A percentile compares a stretch with the other conserved stretches of the same genome.
These are phyloP conservation scores for Centruroides sculpturatus DNA, from an alignment of 1,140 invertebrate genomes.

Conservation along the genomic window DNA sequence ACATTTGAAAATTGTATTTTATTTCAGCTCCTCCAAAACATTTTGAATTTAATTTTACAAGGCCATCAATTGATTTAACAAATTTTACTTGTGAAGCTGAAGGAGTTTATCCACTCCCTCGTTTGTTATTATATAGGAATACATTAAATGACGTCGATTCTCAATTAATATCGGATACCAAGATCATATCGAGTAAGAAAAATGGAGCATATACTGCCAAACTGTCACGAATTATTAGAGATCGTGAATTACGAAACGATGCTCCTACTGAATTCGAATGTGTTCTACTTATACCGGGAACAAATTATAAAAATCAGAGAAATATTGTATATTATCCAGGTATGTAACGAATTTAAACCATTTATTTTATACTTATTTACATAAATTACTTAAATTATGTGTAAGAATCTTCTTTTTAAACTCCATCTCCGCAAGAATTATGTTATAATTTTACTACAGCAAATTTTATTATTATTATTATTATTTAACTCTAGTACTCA, in stretches of 20 bases:
- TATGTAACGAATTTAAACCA: not conserved
- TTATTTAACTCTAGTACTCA: no score
- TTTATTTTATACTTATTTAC: no score
- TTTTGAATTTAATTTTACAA: constrained; percentile 16
- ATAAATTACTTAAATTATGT: no score
- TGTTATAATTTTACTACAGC: no score
- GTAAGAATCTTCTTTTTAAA: no score
- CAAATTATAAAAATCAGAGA: not conserved
- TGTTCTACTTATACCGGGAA: not conserved
- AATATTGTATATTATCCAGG: not conserved
- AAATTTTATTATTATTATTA: no score
- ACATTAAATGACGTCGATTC: constrained; percentile 1
- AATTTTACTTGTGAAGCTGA: constrained; percentile 18
- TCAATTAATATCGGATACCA: constrained; percentile 2
- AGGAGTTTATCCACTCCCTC: constrained; percentile 18
- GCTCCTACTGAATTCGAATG: not conserved
- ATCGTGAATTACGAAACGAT: not conserved
- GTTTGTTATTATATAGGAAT: constrained; percentile 20
- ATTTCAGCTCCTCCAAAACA: constrained; percentile 9
- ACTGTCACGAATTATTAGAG: constrained; percentile 6
- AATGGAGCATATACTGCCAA: constrained; percentile 7
- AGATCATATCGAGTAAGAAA: not conserved
- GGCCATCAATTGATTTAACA: not conserved
- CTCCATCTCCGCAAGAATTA: no score
- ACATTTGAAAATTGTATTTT: not conserved